These are phyloP conservation scores for Leptothorax acervorum DNA, from an alignment of 2,888 invertebrate genomes.

Conservation along the genomic window DNA sequence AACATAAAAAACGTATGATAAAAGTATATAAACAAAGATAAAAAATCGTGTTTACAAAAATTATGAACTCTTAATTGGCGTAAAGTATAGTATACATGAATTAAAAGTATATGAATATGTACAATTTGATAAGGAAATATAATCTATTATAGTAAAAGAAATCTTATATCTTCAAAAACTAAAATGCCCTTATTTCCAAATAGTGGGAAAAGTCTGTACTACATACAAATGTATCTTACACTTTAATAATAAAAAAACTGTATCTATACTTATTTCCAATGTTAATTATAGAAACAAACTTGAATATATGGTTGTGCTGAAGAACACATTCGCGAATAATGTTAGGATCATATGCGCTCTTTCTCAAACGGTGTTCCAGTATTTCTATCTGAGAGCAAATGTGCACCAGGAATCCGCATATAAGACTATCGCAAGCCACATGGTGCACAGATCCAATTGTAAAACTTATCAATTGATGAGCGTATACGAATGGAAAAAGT, in stretches of 20 bases:
- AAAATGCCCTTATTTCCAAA: background rate
- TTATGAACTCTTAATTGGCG: background rate
- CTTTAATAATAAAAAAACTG: background rate
- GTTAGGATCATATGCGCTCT: background rate
- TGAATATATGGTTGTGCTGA: constrained; percentile 63
- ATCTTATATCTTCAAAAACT: background rate
- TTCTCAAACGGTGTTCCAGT: constrained; percentile 66
- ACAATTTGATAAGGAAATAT: background rate
- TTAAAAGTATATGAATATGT: background rate
- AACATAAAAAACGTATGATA: background rate
- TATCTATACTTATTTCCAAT: background rate
- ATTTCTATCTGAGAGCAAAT: constrained; percentile 76
- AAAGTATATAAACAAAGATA: background rate
- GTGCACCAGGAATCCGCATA: constrained; percentile 69
- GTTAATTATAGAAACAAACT: constrained; percentile 41
- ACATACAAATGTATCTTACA: background rate
- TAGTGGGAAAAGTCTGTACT: background rate
- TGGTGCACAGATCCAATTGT: constrained; percentile 52
- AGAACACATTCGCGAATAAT: constrained; percentile 30
- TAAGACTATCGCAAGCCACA: constrained; percentile 72
- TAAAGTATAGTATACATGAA: background rate
- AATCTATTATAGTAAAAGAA: background rate
- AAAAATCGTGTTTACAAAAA: background rate
- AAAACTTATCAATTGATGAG: constrained; percentile 37
- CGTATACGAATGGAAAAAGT: constrained; percentile 4